phyloP scores from a whole-genome alignment of 2,113 vertebrate genomes.

The Xenopus borealis region DNA sequence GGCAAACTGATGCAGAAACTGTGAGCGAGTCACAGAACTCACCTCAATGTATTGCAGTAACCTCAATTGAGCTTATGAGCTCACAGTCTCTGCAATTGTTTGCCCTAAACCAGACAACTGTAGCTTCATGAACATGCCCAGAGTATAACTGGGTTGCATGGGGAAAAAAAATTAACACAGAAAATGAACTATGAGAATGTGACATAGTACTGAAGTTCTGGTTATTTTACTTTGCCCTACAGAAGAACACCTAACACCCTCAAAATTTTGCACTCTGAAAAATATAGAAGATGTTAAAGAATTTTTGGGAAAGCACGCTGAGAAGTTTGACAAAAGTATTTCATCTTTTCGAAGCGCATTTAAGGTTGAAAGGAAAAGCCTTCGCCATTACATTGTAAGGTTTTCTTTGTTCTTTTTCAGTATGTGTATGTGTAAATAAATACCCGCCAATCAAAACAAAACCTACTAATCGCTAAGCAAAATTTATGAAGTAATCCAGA shows the following conservation, averaged over 20 bases:
- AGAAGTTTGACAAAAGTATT: slow-evolving; percentile 84
- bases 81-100: too few relatives aligned
- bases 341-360: slow-evolving; percentile 75
- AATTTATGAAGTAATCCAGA: slow-evolving; percentile 1
- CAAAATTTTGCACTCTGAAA: slow-evolving; percentile 74
- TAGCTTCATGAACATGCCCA: too few relatives aligned
- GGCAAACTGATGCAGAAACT: too few relatives aligned
- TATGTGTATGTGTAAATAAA: neutral
- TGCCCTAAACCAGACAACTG: too few relatives aligned
- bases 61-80: too few relatives aligned
- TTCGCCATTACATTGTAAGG: slow-evolving; percentile 91
- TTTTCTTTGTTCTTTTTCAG: neutral
- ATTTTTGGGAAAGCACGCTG: slow-evolving; percentile 83
- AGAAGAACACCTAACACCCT: slow-evolving; percentile 65
- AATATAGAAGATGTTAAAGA: slow-evolving; percentile 84
- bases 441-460: neutral
- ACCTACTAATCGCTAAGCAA: neutral
- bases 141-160: too few relatives aligned
- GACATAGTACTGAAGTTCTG: too few relatives aligned
- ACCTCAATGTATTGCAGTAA: too few relatives aligned
- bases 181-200: too few relatives aligned
- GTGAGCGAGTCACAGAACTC: too few relatives aligned
- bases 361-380: slow-evolving; percentile 85
- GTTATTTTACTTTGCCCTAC: slow-evolving; percentile 10
- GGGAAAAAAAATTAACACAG: too few relatives aligned